A percentile compares a stretch with the other conserved stretches of the same genome.
phyloP scores from a whole-genome alignment of 1,140 invertebrate genomes.

The Cyrtorhinus lividipennis region DNA sequence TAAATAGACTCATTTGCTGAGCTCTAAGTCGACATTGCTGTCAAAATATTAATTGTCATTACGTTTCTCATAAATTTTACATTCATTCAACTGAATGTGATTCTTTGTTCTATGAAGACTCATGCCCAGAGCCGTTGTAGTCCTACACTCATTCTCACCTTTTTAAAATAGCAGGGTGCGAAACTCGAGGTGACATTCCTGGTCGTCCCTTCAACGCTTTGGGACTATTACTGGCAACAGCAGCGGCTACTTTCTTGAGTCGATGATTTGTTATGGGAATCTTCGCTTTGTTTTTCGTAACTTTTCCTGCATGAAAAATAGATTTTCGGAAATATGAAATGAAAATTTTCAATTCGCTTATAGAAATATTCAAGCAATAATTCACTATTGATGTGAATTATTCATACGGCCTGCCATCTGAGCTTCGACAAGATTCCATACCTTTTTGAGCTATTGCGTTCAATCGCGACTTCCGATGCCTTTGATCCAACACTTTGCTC shows the following conservation, averaged over 20 bases:
- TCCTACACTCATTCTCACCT: too few species aligned
- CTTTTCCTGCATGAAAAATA: background rate
- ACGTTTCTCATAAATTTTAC: too few species aligned
- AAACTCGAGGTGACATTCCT: background rate
- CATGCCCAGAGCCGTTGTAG: too few species aligned
- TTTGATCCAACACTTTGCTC: background rate
- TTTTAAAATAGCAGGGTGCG: conserved; percentile 13
- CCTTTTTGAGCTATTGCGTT: conserved; percentile 1
- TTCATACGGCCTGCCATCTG: too few species aligned
- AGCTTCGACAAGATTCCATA: background rate
- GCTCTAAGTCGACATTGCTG: too few species aligned
- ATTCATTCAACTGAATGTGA: too few species aligned
- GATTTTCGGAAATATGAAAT: background rate
- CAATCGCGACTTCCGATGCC: background rate
- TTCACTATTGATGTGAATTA: too few species aligned
- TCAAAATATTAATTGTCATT: too few species aligned
- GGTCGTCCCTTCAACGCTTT: background rate
- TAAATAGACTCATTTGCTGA: too few species aligned
- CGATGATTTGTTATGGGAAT: background rate
- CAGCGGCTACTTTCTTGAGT: background rate
- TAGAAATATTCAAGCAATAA: too few species aligned
- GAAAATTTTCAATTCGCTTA: too few species aligned
- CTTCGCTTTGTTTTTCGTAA: background rate
- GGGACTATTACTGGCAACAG: background rate
- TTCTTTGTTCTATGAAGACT: too few species aligned